Evolutionary conservation across 2,797 vertebrate species (phyloP).

Genomic region (Spinus pinus): DNA sequence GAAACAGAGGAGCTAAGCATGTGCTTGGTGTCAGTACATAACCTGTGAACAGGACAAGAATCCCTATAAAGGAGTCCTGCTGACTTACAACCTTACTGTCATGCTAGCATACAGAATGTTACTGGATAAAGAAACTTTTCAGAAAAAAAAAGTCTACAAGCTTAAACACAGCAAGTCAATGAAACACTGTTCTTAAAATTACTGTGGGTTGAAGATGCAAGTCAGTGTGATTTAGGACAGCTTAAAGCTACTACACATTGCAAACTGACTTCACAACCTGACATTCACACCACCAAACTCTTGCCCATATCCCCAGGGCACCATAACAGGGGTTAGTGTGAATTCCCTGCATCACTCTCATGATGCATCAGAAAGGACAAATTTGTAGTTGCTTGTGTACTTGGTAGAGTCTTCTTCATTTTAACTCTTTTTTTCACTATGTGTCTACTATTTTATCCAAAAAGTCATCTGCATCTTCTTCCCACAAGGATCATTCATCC

Average conservation of each 20-base stretch:
- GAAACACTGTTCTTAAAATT: neutral
- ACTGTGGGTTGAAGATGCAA: neutral
- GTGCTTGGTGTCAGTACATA: neutral
- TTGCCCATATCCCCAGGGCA: neutral
- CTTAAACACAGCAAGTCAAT: neutral
- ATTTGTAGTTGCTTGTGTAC: neutral
- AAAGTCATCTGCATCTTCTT: neutral
- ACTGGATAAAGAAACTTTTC: neutral
- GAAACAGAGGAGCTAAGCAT: neutral
- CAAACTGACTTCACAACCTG: neutral
- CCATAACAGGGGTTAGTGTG: fast-evolving
- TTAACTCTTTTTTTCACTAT: neutral
- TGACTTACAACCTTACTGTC: neutral
- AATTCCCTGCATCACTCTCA: neutral
- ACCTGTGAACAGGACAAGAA: neutral
- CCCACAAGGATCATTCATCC: neutral
- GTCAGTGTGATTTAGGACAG: neutral
- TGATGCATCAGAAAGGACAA: neutral
- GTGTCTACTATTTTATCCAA: neutral
- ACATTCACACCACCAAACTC: neutral
- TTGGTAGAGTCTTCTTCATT: neutral
- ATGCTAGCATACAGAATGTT: neutral
- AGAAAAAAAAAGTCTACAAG: neutral
- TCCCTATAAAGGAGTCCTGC: neutral
- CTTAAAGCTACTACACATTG: neutral